Conservation (phyloP, 2,113 vertebrate species). For the Octodon degus region DNA sequence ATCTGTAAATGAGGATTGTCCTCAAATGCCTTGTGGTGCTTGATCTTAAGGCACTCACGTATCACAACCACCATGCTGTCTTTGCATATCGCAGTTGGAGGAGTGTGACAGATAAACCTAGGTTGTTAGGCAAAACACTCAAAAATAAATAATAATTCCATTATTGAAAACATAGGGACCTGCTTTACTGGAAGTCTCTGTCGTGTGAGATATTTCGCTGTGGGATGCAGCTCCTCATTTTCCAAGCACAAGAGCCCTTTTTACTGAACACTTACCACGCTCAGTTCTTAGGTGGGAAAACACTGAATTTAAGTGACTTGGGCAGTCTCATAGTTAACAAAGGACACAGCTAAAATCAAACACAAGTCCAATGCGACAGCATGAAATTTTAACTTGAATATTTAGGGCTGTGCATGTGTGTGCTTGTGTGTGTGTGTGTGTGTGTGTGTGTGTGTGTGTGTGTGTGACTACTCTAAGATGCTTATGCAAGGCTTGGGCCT, state of each 20-base stretch:
- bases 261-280: not conserved
- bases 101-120: not conserved
- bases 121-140: not conserved
- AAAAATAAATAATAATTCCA: not conserved
- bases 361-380: not conserved
- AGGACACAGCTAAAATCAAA: not conserved
- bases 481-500: not conserved
- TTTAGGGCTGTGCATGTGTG: too few species aligned
- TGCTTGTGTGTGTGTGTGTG: too few species aligned
- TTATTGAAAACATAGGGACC: not conserved
- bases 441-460: too few species aligned
- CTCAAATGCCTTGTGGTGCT: not conserved
- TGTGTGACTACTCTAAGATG: not conserved
- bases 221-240: not conserved
- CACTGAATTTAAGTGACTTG: not conserved
- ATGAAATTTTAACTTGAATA: not conserved
- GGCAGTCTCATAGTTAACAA: not conserved
- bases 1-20: not conserved
- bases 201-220: not conserved
- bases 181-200: not conserved
- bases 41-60: not conserved
- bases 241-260: not conserved
- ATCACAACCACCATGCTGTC: not conserved
- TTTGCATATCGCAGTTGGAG: not conserved
- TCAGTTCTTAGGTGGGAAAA: not conserved